Conservation (phyloP, 2,797 vertebrate genomes). For the Paramormyrops hopkinsi region DNA sequence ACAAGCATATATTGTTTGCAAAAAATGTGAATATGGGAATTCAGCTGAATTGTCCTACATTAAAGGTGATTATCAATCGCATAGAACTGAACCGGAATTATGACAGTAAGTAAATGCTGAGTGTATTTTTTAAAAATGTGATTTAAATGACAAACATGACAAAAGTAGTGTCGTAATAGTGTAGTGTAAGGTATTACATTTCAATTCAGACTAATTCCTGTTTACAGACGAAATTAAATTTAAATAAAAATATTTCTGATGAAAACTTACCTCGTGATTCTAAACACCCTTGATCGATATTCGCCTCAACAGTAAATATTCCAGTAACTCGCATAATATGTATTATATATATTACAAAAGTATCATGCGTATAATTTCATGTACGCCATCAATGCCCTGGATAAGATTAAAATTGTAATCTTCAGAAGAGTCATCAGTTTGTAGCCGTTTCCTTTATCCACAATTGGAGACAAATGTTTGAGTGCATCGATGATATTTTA, state of each 20-base stretch:
- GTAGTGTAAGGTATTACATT: neutral
- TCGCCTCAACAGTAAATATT: neutral
- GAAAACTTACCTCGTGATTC: neutral
- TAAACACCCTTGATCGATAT: neutral
- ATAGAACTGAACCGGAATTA: neutral
- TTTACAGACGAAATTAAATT: neutral
- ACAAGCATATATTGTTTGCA: neutral
- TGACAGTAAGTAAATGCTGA: neutral
- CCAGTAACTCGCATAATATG: neutral
- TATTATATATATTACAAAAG: neutral
- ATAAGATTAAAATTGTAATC: neutral
- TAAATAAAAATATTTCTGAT: neutral
- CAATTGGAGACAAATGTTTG: constrained; percentile 36
- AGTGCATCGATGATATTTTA: constrained; percentile 50
- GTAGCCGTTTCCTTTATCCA: constrained; percentile 29
- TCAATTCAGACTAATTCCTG: neutral
- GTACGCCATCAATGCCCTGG: neutral
- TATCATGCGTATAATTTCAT: neutral
- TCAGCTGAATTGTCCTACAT: neutral
- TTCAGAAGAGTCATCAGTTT: neutral
- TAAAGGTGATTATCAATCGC: neutral
- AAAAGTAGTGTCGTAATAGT: neutral
- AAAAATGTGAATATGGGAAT: neutral
- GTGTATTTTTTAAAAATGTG: neutral
- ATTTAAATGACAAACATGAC: neutral